Conservation (phyloP, 1,140 invertebrate genomes). For the Rhyzopertha dominica region DNA sequence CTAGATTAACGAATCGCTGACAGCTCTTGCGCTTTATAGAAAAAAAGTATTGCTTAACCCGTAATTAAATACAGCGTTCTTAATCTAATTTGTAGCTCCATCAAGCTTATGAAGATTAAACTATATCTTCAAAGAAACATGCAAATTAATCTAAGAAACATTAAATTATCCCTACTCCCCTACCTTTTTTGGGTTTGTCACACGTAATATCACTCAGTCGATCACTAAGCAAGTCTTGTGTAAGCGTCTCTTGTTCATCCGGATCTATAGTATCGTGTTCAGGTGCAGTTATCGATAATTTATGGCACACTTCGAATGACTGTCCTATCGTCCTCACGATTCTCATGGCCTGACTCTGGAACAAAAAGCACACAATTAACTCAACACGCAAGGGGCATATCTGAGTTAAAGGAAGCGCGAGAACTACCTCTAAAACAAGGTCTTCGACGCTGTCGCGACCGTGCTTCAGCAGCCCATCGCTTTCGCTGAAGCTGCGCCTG, state of each 20-base stretch:
- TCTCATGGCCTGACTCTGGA: constrained; percentile 94
- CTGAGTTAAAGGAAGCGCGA: neutral
- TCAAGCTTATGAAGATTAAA: no score
- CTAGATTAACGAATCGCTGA: no score
- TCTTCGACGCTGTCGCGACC: neutral
- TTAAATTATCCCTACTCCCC: no score
- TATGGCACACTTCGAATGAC: constrained; percentile 99
- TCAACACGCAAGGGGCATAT: neutral
- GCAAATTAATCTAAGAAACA: no score
- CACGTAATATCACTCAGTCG: constrained; percentile 50
- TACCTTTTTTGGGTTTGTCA: constrained; percentile 58
- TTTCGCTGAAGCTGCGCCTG: neutral
- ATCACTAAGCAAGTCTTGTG: constrained; percentile 52
- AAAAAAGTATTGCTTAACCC: no score
- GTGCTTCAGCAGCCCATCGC: no score
- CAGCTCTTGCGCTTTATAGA: no score
- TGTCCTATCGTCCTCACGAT: constrained; percentile 97
- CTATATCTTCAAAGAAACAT: no score
- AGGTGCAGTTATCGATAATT: constrained; percentile 59
- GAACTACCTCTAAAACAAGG: neutral
- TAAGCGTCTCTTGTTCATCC: constrained; percentile 57
- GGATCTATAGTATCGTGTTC: constrained; percentile 55
- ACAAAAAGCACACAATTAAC: constrained; percentile 35
- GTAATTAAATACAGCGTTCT: no score
- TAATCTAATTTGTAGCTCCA: no score